These are phyloP conservation scores for Radopholus similis DNA, from an alignment of 1,140 invertebrate genomes.

Conservation along the genomic window DNA sequence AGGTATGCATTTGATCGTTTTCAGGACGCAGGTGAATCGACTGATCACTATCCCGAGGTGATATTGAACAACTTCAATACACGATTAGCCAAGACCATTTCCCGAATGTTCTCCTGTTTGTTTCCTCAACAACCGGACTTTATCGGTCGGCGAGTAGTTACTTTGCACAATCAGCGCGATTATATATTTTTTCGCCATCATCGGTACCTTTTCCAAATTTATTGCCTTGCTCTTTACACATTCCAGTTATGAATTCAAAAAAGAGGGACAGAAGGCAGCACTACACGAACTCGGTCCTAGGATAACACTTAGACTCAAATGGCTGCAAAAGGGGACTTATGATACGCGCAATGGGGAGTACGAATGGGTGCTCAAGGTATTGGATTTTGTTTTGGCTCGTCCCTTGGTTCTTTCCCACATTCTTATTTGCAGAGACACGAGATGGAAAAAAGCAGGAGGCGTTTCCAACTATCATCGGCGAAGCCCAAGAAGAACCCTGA, in stretches of 20 bases:
- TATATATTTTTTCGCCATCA: constrained; percentile 98
- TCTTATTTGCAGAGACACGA: constrained; percentile 55
- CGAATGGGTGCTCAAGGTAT: constrained; percentile 84
- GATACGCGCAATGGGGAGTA: constrained; percentile 93
- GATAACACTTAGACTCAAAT: constrained; percentile 86
- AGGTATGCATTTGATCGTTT: constrained; percentile 4
- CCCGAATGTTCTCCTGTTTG: constrained; percentile 85
- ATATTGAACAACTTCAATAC: constrained; percentile 95
- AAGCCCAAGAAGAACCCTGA: background rate
- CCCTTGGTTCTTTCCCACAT: too few species aligned
- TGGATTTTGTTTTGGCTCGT: too few species aligned
- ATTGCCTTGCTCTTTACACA: background rate
- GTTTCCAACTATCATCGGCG: constrained; percentile 37
- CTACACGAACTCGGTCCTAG: constrained; percentile 89
- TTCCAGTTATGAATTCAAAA: constrained; percentile 82
- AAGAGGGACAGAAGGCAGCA: constrained; percentile 73
- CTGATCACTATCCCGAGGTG: constrained; percentile 73
- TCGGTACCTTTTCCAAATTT: constrained; percentile 71
- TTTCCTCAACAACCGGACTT: constrained; percentile 96
- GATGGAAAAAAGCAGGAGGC: constrained; percentile 57
- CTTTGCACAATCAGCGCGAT: constrained; percentile 97
- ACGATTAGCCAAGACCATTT: constrained; percentile 79
- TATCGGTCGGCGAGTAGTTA: constrained; percentile 81
- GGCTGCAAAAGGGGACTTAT: constrained; percentile 91
- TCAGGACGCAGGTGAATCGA: constrained; percentile 53